phyloP scores from a whole-genome alignment of 2,797 vertebrate species.

The Atherinosoma microstoma region DNA sequence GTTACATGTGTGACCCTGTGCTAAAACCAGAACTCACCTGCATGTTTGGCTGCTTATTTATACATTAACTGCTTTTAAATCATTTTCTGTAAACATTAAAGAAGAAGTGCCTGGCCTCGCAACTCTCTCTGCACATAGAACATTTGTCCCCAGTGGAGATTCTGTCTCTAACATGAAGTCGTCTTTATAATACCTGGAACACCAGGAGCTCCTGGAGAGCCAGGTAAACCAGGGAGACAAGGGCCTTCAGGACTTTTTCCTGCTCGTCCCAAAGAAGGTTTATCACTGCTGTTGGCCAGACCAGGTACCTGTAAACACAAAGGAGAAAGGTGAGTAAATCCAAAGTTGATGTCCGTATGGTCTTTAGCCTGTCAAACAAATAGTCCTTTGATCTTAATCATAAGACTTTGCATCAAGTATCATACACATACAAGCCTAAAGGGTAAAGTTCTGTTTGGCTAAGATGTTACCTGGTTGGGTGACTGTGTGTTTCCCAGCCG shows the following conservation, averaged over 20 bases:
- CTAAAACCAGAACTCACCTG: too few relatives aligned
- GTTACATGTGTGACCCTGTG: too few relatives aligned
- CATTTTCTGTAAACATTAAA: too few relatives aligned
- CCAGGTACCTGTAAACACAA: constrained; percentile 66
- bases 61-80: too few relatives aligned
- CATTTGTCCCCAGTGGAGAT: neutral
- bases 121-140: too few relatives aligned
- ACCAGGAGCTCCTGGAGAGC: constrained; percentile 80
- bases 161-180: neutral
- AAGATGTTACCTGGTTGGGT: constrained; percentile 74
- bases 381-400: neutral
- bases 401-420: neutral
- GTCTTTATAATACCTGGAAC: constrained; percentile 75
- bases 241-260: constrained; percentile 72
- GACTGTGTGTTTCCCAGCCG: constrained; percentile 73
- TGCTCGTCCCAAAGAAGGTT: constrained; percentile 65
- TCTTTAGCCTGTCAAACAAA: neutral
- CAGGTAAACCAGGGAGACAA: constrained; percentile 66
- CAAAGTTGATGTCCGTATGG: neutral
- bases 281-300: constrained; percentile 80
- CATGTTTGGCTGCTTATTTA: too few relatives aligned
- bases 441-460: neutral
- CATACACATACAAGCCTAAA: neutral
- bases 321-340: neutral
- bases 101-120: too few relatives aligned